A percentile compares a stretch with the other conserved stretches of the same genome.
These are phyloP conservation scores for Nemotelus nigrinus DNA, from an alignment of 2,888 invertebrate species.

Conservation along the genomic window DNA sequence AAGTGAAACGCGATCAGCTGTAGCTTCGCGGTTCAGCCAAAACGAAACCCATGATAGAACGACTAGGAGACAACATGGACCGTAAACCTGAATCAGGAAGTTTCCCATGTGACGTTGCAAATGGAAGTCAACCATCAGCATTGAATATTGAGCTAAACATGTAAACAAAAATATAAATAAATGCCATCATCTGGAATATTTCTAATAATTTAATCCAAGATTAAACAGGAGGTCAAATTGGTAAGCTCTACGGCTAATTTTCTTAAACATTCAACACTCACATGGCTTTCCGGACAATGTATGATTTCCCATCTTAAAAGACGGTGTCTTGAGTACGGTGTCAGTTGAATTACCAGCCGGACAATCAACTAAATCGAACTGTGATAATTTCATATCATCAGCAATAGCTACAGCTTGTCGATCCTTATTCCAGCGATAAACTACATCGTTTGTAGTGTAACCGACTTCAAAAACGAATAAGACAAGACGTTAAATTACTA, in stretches of 20 bases:
- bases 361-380: slow-evolving; percentile 82
- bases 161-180: background rate
- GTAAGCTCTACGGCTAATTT: slow-evolving; percentile 13
- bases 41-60: slow-evolving; percentile 90
- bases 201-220: background rate
- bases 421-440: slow-evolving; percentile 78
- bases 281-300: slow-evolving; percentile 43
- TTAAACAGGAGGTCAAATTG: background rate
- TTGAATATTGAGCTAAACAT: slow-evolving; percentile 73
- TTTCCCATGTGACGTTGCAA: slow-evolving; percentile 86
- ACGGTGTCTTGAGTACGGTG: slow-evolving; percentile 63
- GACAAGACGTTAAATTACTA: background rate
- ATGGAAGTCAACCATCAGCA: slow-evolving; percentile 79
- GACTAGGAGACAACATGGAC: slow-evolving; percentile 83
- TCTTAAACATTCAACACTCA: too few relatives aligned
- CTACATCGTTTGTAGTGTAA: slow-evolving; percentile 77
- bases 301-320: slow-evolving; percentile 21
- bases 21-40: slow-evolving; percentile 86
- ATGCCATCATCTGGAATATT: background rate
- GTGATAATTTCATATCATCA: slow-evolving; percentile 84
- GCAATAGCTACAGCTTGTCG: slow-evolving; percentile 78
- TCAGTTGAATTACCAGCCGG: slow-evolving; percentile 76
- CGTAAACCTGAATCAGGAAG: slow-evolving; percentile 86
- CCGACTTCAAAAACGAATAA: slow-evolving; percentile 69
- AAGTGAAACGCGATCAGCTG: slow-evolving; percentile 80